Evolutionary conservation across 1,140 invertebrate species (phyloP), one percentile per base, ranked within the genome.

Genomic region (Bathynomus jamesi): DNA sequence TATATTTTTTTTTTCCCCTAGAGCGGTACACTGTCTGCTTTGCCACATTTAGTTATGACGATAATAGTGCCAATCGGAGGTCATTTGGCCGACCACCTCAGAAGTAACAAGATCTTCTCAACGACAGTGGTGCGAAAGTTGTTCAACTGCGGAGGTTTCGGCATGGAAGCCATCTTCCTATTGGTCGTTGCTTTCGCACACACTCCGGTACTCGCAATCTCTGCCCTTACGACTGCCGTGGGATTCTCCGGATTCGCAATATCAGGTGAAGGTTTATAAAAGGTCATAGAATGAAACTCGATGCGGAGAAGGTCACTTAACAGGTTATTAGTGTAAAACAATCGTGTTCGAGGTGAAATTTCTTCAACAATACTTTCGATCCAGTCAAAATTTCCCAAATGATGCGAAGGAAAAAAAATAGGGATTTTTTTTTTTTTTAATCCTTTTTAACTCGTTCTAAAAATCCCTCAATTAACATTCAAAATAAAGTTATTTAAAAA

Each of bases 211-310:
- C 86, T 89, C 2, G 96, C 95, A 0, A 94, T 96, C 63, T 87
- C 90, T 5, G 93, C 94, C 46, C 84, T 99, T 29, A 95, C 93
- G 0, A 85, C 98, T 24, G 98, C 97, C 1, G 98, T 99, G 0
- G 97, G 96, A 2, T 98, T 96, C 83, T 97, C 94, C 80, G 98
- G 97, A 1, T 99, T 99, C 80, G 97, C 97, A 30, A 99, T 99
- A 79, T 99, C 97, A 32, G 97, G 89, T 89, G 81, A 79, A 77
- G 13, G n/a, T n/a, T n/a, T n/a, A n/a, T n/a, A n/a, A n/a, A n/a
- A n/a, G n/a, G n/a, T n/a, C n/a, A n/a, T n/a, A n/a, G n/a, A n/a
- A n/a, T n/a, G n/a, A n/a, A n/a, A n/a, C n/a, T n/a, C n/a, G n/a
- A n/a, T n/a, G n/a, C n/a, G n/a, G n/a, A n/a, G n/a, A n/a, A n/a